Evolutionary conservation across 2,888 invertebrate genomes (phyloP), one percentile per base, ranked within the genome.

Genomic region (Cinara cedri): DNA sequence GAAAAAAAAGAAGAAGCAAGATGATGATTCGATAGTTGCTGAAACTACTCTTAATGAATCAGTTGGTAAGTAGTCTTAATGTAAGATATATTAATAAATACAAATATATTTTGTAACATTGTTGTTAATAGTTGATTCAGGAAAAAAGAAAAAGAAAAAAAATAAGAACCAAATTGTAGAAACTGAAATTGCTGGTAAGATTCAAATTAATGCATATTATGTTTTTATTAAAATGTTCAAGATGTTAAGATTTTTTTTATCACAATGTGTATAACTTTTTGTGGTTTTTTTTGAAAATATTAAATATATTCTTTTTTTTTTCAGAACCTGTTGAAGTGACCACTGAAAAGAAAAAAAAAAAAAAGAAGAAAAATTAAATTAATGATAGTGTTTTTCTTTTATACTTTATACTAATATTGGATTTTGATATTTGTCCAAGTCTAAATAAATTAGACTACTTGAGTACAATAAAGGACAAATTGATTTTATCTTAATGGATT

Each of bases 1-100:
- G 19, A 81, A 80, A 16, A 81, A 81, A 44, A 81, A 81, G 16
- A 81, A 81, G 81, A 75, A 81, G 54, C 24, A 55, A 26, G 71
- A 81, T 19, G 14, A 60, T 72, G 72, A 72, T 46, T 65, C 63
- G 3, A 3, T 46, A 49, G 76, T 66, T 49, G 49, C 21, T 34
- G 76, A 74, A 34, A 51, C 24, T 63, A 65, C 63, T 21, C 16
- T 65, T 54, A 24, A 34, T 34, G 68, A 68, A 34, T 1, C 60
- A n/a, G 8, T 78, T 60, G 49, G 76, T 78, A 21, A 68, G 57
- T 66, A 13, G 19, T 49, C 10, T 34, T 34, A 24, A 1, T 65
- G 19, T 44, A 4, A 4, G 19, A 1, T n/a, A n/a, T n/a, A n/a
- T 44, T 63, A 3, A n/a, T 42, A 4, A 21, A 16, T 21, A 11